Conservation (phyloP, 2,888 invertebrate species). For the Netelia virgata region DNA sequence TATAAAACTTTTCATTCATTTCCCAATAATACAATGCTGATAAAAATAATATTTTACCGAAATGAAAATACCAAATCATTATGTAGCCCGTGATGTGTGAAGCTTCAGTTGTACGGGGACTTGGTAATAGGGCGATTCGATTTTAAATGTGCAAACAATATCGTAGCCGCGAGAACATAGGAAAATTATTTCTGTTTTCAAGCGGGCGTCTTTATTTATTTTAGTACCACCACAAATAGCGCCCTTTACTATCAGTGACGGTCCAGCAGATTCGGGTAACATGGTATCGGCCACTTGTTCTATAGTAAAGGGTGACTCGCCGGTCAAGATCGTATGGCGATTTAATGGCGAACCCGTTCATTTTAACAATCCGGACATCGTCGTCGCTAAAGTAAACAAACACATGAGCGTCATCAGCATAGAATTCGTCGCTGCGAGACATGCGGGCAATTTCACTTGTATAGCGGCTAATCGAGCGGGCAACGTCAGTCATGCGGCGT, state of each 20-base stretch:
- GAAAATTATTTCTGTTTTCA: background rate
- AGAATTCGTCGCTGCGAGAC: slow-evolving; percentile 89
- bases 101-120: no score
- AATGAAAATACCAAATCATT: no score
- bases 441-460: slow-evolving; percentile 89
- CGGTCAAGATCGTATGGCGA: slow-evolving; percentile 91
- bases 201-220: slow-evolving; percentile 75
- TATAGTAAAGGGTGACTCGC: slow-evolving; percentile 92
- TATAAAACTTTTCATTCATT: no score
- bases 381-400: slow-evolving; percentile 85
- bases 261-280: slow-evolving; percentile 84
- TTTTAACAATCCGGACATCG: slow-evolving; percentile 82
- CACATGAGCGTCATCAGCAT: slow-evolving; percentile 89
- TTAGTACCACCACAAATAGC: slow-evolving; percentile 85
- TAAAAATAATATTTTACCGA: no score
- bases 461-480: slow-evolving; percentile 87
- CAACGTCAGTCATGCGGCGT: slow-evolving; percentile 86
- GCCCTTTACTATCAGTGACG: slow-evolving; percentile 84
- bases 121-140: background rate
- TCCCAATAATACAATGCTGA: no score
- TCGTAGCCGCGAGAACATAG: background rate
- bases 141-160: background rate
- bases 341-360: slow-evolving; percentile 86
- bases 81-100: no score
- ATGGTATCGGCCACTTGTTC: slow-evolving; percentile 88